Conservation (phyloP, 2,113 vertebrate genomes). For the Paracanthobrama guichenoti region DNA sequence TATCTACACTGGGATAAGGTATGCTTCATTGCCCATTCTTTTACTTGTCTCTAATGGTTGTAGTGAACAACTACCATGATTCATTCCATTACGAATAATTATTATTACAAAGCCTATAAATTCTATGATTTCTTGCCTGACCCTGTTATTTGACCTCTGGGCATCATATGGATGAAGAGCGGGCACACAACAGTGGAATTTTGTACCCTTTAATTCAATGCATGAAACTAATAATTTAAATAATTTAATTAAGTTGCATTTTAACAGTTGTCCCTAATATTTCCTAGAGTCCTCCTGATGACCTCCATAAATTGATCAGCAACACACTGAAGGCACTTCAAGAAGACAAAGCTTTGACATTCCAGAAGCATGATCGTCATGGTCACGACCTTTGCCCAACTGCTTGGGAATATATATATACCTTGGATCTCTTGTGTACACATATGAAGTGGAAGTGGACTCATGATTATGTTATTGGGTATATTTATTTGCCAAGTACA, state of each 20-base stretch:
- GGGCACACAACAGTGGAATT: not conserved
- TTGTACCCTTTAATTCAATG: not conserved
- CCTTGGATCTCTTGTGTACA: slow-evolving; percentile 87
- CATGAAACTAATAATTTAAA: not conserved
- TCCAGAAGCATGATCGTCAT: slow-evolving; percentile 76
- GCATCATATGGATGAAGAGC: not conserved
- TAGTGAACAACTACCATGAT: not conserved
- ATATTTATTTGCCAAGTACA: slow-evolving; percentile 15
- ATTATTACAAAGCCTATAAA: not conserved
- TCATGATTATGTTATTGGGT: slow-evolving; percentile 87
- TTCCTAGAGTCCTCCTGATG: slow-evolving; percentile 80
- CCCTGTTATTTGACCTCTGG: not conserved
- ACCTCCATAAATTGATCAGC: slow-evolving; percentile 79
- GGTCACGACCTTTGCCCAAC: slow-evolving; percentile 83
- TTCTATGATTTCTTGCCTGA: not conserved
- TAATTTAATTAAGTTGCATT: not conserved
- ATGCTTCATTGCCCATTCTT: slow-evolving; percentile 28
- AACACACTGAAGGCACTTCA: slow-evolving; percentile 80
- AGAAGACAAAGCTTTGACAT: slow-evolving; percentile 76
- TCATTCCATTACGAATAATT: not conserved
- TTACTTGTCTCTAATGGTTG: not conserved
- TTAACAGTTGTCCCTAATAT: not conserved
- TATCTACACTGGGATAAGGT: slow-evolving; percentile 92
- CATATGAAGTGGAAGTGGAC: slow-evolving; percentile 91
- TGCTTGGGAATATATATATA: slow-evolving; percentile 86